Base-by-base conservation (phyloP, 2,113 vertebrate genomes). In the Neogale vison region DNA sequence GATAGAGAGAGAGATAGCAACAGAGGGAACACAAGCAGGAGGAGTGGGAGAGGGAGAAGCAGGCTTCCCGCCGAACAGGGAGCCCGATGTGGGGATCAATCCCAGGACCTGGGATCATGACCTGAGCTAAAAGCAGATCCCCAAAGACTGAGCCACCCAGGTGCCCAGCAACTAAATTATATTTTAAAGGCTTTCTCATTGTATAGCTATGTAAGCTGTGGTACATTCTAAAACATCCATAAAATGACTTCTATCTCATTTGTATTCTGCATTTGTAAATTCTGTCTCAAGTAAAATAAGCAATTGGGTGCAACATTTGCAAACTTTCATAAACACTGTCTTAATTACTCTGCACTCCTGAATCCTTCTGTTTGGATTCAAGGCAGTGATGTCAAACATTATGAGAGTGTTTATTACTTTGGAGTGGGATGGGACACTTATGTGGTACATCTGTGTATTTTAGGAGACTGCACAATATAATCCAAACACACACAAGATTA, bases 241-340 rank as follows among this genome's bases (percentile, higher is more conserved):
- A 98, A 96, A 79, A 97, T 96, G 65, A 61, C n/a, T 93, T 88
- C 94, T 82, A 42, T 89, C 69, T 96, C 94, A 94, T 96, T 97
- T 96, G 72, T 95, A 96, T 85, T 95, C 85, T 87, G 67, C 85
- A 80, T 97, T 94, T 98, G 59, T 96, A 98, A 98, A 97, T 97
- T 96, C 83, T 95, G 52, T 82, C 88, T 93, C 36, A 96, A 96
- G 90, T 97, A 96, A 97, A 97, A 96, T 93, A 98, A 98, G 83
- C 87, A 92, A 52, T 36, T 97, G 83, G 77, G 92, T 95, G 92
- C 91, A 94, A 97, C 93, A 98, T 97, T 97, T 93, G 85, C 85
- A 83, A 97, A 96, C 90, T 94, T 97, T 96, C 93, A 82, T 97
- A 98, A 98, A 97, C 96, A 96, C 65, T 80, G 47, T 71, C 85